Base-by-base conservation (phyloP, 1,140 invertebrate species). In the Pseudachorutes palmiensis region DNA sequence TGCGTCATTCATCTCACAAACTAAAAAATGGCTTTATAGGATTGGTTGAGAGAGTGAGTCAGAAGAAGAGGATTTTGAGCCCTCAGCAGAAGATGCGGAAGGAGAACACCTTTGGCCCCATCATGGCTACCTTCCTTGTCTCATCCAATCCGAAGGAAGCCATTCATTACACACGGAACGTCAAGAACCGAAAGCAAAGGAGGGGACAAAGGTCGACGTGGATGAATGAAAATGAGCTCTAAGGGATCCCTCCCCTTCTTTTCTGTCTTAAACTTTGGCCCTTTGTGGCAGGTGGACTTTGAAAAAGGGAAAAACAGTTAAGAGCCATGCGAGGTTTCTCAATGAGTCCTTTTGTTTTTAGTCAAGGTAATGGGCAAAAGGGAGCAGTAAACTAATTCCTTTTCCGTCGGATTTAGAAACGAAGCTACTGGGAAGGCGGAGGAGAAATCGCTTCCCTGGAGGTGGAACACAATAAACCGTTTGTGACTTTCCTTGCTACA, bases 161-260 rank as follows among this genome's bases (percentile, higher is more conserved):
- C 51, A 55, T 55, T 55, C 51, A 55, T 55, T 55, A 55, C 51
- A 9, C 24, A 55, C 51, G 51, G 14, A 19, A 55, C 51, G 51
- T 55, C 51, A 24, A 55, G 24, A 26, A 55, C 51, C 9, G 12
- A 55, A 16, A 22, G 24, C 51, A 5, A 5, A 55, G 24, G 51
- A 5, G 5, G 24, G 24, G 51, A 24, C 3, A 26, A 22, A 55
- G 51, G 51, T 55, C 51, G 51, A 14, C 24, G 9, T 5, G 51
- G 51, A 55, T 55, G 14, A 24, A 5, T 55, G 51, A 55, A 55
- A 55, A 55, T 55, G 51, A 55, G 51, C 24, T 55, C 51, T 55
- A 55, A 55, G 51, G 51, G 51, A 55, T 16, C 51, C 51, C 51
- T 55, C 51, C 51, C 51, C 24, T 55, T 55, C 9, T 9, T 14